These are phyloP conservation scores for Rhinogobio ventralis DNA, from an alignment of 2,797 vertebrate genomes.

Conservation along the genomic window DNA sequence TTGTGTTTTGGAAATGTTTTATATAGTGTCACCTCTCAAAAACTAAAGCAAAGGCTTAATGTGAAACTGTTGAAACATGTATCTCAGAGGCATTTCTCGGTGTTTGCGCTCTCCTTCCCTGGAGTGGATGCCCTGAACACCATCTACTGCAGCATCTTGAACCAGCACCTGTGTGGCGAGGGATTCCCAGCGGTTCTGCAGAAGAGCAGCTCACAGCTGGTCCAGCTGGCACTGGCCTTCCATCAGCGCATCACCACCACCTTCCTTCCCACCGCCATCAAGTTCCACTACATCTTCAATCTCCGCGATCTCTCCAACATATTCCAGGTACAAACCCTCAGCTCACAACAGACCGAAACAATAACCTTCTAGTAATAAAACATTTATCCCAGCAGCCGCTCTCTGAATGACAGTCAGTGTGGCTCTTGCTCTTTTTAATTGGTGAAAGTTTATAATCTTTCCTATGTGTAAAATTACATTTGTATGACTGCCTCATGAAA, in stretches of 20 bases:
- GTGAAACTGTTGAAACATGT: neutral
- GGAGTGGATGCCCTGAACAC: conserved; percentile 86
- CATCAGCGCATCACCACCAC: conserved; percentile 83
- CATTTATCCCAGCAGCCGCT: neutral
- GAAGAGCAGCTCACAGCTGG: conserved; percentile 78
- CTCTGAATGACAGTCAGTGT: neutral
- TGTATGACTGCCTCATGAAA: conserved; percentile 55
- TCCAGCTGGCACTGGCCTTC: conserved; percentile 84
- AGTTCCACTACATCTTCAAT: conserved; percentile 97
- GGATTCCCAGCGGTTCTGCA: conserved; percentile 73
- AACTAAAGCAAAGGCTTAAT: neutral
- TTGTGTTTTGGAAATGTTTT: too few species aligned
- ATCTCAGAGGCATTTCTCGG: conserved; percentile 90
- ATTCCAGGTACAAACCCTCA: conserved; percentile 84
- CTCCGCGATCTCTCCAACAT: conserved; percentile 94
- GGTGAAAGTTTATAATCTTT: conserved; percentile 31
- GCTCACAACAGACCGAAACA: conserved; percentile 26
- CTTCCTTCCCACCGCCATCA: conserved; percentile 92
- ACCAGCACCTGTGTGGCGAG: conserved; percentile 81
- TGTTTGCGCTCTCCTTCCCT: conserved; percentile 90
- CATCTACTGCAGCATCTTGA: conserved; percentile 89
- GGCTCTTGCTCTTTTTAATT: neutral
- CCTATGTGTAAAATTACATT: conserved; percentile 16
- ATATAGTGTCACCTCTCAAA: neutral
- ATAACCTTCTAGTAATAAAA: neutral